Conservation (phyloP, 1,140 invertebrate species). For the Globodera rostochiensis region DNA sequence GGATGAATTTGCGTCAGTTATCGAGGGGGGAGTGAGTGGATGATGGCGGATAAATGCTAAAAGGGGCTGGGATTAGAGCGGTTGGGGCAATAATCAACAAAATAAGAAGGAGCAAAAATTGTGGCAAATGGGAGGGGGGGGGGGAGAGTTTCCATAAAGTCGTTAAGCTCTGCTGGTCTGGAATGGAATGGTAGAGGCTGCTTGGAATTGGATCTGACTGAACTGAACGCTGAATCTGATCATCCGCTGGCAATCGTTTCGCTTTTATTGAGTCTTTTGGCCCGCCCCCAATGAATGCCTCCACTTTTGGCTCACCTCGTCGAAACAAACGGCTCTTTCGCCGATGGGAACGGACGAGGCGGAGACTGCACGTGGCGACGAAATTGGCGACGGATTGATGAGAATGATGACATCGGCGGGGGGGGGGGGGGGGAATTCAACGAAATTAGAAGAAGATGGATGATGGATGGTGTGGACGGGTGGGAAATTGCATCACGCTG, state of each 20-base stretch:
- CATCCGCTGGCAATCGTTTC: background rate
- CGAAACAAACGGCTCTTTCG: slow-evolving; percentile 25
- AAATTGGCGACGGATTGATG: slow-evolving; percentile 11
- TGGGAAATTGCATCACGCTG: slow-evolving; percentile 31
- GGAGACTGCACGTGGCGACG: slow-evolving; percentile 28
- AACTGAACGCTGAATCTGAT: background rate
- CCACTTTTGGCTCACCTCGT: slow-evolving; percentile 1
- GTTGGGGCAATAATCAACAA: background rate
- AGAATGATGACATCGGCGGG: slow-evolving; percentile 26
- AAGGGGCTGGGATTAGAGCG: background rate
- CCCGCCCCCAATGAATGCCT: background rate
- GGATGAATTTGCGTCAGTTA: background rate
- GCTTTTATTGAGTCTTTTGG: background rate
- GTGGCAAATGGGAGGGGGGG: background rate
- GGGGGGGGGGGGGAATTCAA: slow-evolving; percentile 5
- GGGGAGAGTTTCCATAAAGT: too few species aligned
- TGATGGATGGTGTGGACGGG: background rate
- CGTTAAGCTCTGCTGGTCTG: too few species aligned
- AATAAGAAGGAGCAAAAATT: background rate
- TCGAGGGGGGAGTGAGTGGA: background rate
- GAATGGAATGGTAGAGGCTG: too few species aligned
- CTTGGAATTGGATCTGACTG: background rate
- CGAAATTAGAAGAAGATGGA: slow-evolving; percentile 13
- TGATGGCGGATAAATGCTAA: background rate
- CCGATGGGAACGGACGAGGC: slow-evolving; percentile 16